Conservation (phyloP, 2,888 invertebrate genomes). For the Girardia tigrina region DNA sequence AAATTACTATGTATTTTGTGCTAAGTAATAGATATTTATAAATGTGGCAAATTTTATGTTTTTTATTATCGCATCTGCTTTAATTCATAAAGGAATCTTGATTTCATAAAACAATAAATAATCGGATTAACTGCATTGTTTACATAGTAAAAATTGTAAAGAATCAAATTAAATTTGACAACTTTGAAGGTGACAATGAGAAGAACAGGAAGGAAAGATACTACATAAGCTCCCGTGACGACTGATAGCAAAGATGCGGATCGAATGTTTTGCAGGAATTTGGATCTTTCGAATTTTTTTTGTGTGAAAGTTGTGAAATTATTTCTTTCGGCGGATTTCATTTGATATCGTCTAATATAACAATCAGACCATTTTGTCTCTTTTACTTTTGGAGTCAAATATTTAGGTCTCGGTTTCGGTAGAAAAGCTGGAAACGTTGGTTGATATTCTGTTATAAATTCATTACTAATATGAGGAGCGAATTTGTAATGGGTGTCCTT, state of each 20-base stretch:
- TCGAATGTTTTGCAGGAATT: slow-evolving; percentile 29
- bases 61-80: not conserved
- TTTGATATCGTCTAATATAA: not conserved
- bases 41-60: no score
- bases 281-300: not conserved
- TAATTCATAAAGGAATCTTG: not conserved
- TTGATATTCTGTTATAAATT: not conserved
- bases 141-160: slow-evolving; percentile 24
- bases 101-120: slow-evolving; percentile 31
- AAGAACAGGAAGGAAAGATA: slow-evolving; percentile 24
- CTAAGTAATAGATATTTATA: no score
- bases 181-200: slow-evolving; percentile 1
- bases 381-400: not conserved
- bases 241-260: slow-evolving; percentile 25
- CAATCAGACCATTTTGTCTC: not conserved
- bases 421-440: not conserved
- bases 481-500: not conserved
- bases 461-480: not conserved
- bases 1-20: no score
- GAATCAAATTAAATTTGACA: slow-evolving; percentile 13
- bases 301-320: not conserved
- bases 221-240: slow-evolving; percentile 8
- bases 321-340: not conserved
- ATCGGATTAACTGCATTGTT: slow-evolving; percentile 29
- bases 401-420: not conserved